Evolutionary conservation across 2,888 invertebrate species (phyloP).

Genomic region (Alviniconcha strummeri): DNA sequence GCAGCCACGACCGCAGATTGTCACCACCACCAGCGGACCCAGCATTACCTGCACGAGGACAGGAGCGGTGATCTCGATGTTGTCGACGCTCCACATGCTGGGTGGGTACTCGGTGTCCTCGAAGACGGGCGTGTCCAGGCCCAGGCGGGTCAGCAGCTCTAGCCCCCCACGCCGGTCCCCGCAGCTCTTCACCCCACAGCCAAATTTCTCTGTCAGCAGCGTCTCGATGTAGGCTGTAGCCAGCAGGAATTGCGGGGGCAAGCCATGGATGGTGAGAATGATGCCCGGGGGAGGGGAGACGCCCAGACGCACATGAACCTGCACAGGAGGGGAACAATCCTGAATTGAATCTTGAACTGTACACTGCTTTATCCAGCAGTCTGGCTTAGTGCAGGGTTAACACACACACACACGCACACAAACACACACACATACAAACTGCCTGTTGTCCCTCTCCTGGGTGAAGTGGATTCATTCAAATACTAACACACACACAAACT

Average conservation of each 20-base stretch:
- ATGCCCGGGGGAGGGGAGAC: constrained; percentile 69
- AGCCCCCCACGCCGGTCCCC: constrained; percentile 41
- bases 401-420: neutral
- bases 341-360: too few relatives aligned
- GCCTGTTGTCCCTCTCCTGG: neutral
- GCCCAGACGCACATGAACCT: constrained; percentile 60
- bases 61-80: constrained; percentile 63
- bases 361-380: too few relatives aligned
- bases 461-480: too few relatives aligned
- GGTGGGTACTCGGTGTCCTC: constrained; percentile 43
- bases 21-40: too few relatives aligned
- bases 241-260: constrained; percentile 71
- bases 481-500: neutral
- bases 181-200: constrained; percentile 63
- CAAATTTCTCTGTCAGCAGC: constrained; percentile 63
- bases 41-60: constrained; percentile 42
- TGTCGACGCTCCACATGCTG: constrained; percentile 65
- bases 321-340: neutral
- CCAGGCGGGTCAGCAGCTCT: constrained; percentile 15
- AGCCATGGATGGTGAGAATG: constrained; percentile 69
- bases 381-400: too few relatives aligned
- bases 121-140: neutral
- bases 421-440: too few relatives aligned
- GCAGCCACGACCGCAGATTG: too few relatives aligned
- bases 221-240: constrained; percentile 72